phyloP scores from a whole-genome alignment of 2,888 invertebrate species.

The Ellobium chinense region DNA sequence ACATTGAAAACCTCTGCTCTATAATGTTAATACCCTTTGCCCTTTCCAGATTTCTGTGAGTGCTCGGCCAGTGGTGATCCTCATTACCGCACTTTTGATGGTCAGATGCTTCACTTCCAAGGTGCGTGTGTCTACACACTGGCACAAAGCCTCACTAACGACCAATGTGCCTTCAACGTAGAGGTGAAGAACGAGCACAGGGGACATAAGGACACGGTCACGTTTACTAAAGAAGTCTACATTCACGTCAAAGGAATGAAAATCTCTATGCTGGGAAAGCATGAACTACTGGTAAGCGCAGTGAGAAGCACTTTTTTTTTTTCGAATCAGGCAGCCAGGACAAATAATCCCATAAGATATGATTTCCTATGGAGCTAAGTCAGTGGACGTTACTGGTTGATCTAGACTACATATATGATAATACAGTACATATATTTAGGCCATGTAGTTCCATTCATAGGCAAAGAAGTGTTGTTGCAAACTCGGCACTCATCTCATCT shows the following conservation, averaged over 20 bases:
- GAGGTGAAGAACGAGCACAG: constrained; percentile 59
- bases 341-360: too few species aligned
- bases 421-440: neutral
- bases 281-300: neutral
- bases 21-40: neutral
- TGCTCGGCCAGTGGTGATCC: constrained; percentile 70
- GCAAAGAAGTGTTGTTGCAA: neutral
- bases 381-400: too few species aligned
- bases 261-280: neutral
- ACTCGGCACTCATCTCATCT: neutral
- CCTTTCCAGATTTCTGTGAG: constrained; percentile 50
- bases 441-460: neutral
- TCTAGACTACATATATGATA: too few species aligned
- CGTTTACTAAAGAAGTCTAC: constrained; percentile 53
- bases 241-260: neutral
- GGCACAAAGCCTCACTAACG: constrained; percentile 55
- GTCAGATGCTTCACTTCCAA: constrained; percentile 65
- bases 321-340: too few species aligned
- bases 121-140: constrained; percentile 74
- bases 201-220: constrained; percentile 51
- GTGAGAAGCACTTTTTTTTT: too few species aligned
- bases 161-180: constrained; percentile 54
- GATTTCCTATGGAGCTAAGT: too few species aligned
- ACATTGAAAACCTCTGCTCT: too few species aligned
- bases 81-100: constrained; percentile 74